phyloP scores from a whole-genome alignment of 2,888 invertebrate species.

The Lasioglossum zephyrum region DNA sequence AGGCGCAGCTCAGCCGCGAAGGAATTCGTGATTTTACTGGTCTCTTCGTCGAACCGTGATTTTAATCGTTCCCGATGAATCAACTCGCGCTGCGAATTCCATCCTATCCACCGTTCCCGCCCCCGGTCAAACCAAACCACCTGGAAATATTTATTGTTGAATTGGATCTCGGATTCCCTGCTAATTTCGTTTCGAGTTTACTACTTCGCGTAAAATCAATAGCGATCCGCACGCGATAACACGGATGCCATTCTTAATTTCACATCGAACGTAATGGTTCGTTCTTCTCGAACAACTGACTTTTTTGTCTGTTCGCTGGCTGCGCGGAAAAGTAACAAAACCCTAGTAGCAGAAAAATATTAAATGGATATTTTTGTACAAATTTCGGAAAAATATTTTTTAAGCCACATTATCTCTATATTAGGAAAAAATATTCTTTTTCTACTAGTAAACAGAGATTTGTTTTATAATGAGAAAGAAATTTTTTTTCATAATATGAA shows the following conservation, averaged over 20 bases:
- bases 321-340: neutral
- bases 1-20: conserved; percentile 9
- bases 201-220: neutral
- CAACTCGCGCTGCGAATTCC: neutral
- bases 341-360: too few species aligned
- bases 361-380: too few species aligned
- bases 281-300: neutral
- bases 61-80: conserved; percentile 3
- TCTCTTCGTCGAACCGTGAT: conserved; percentile 8
- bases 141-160: neutral
- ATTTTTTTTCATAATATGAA: too few species aligned
- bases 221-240: neutral
- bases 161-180: neutral
- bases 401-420: too few species aligned
- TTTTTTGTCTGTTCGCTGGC: neutral
- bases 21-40: neutral
- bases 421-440: too few species aligned
- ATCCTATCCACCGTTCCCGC: neutral
- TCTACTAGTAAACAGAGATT: too few species aligned
- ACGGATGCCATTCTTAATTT: neutral
- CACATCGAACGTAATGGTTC: neutral
- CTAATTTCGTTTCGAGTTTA: neutral
- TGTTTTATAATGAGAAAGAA: too few species aligned
- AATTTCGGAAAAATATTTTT: too few species aligned
- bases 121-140: neutral